phyloP scores from a whole-genome alignment of 1,140 invertebrate genomes.

The Tribolium castaneum region DNA sequence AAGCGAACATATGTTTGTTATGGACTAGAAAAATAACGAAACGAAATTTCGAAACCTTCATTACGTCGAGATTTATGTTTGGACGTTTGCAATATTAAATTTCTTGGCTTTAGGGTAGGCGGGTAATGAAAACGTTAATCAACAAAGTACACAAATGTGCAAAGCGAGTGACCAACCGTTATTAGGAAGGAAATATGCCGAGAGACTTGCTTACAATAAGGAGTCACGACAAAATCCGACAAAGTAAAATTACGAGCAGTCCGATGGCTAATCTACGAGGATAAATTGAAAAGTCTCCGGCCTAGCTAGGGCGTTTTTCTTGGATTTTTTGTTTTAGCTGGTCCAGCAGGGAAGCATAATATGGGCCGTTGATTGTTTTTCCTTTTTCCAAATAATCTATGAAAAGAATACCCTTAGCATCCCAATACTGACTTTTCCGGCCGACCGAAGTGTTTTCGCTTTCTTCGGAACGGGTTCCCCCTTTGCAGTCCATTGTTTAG shows the following conservation, averaged over 20 bases:
- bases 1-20: conserved; percentile 29
- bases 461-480: too few relatives aligned
- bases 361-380: too few relatives aligned
- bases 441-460: too few relatives aligned
- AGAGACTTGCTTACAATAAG: not conserved
- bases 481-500: too few relatives aligned
- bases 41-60: conserved; percentile 44
- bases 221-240: conserved; percentile 12
- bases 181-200: not conserved
- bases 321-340: too few relatives aligned
- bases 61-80: conserved; percentile 41
- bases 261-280: not conserved
- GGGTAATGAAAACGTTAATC: conserved; percentile 41
- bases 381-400: too few relatives aligned
- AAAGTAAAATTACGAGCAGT: not conserved
- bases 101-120: conserved; percentile 26
- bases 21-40: conserved; percentile 31
- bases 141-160: conserved; percentile 29
- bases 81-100: conserved; percentile 47
- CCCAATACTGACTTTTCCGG: too few relatives aligned
- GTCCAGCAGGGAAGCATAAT: too few relatives aligned
- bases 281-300: too few relatives aligned
- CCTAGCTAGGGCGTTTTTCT: too few relatives aligned
- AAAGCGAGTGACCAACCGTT: not conserved
- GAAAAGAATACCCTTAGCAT: too few relatives aligned